Percentiles rank a stretch among this genome's conserved stretches.
Evolutionary conservation across 2,888 invertebrate genomes (phyloP).

Genomic region (Byasa hedistus): DNA sequence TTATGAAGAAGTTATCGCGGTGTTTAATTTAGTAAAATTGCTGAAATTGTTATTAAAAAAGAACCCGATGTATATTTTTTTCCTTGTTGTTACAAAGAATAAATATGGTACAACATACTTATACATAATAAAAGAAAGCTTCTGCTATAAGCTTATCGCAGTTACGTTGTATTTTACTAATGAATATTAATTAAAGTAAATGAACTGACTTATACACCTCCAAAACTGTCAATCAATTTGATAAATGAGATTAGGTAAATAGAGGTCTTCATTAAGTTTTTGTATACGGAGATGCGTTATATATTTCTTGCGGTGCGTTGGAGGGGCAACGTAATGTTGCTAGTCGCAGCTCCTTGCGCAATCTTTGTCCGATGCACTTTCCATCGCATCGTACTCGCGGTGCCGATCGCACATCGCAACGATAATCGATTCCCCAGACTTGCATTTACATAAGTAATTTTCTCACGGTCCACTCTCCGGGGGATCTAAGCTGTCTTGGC

Average conservation of each 20-base stretch:
- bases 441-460: constrained; percentile 71
- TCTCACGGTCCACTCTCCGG: constrained; percentile 72
- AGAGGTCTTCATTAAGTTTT: not conserved
- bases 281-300: constrained; percentile 1
- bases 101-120: too few species aligned
- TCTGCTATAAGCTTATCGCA: not conserved
- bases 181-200: not conserved
- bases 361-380: constrained; percentile 61
- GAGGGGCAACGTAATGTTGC: constrained; percentile 39
- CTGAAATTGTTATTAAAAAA: too few species aligned
- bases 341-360: constrained; percentile 50
- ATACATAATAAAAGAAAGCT: not conserved
- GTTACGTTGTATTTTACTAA: not conserved
- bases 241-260: constrained; percentile 5
- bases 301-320: constrained; percentile 34
- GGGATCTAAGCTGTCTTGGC: constrained; percentile 62
- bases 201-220: not conserved
- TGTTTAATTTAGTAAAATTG: too few species aligned
- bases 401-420: constrained; percentile 50
- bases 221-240: not conserved
- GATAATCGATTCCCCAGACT: constrained; percentile 74
- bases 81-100: too few species aligned
- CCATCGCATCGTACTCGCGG: constrained; percentile 52
- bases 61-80: too few species aligned
- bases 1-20: too few species aligned